phyloP scores from a whole-genome alignment of 1,140 invertebrate genomes.

The Lasioglossum albipes region DNA sequence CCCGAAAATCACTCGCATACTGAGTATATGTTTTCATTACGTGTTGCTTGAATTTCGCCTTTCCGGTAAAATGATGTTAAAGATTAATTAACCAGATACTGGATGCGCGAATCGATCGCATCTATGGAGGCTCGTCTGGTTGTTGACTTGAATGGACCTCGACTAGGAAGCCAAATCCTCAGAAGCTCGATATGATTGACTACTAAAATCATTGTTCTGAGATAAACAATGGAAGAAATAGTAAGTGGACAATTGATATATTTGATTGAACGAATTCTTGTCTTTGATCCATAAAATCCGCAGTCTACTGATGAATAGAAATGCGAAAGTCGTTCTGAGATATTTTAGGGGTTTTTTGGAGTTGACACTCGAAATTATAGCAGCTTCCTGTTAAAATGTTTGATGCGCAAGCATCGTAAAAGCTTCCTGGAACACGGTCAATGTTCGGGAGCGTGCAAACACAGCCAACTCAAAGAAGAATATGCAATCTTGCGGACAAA shows the following conservation, averaged over 20 bases:
- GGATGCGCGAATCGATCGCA: neutral
- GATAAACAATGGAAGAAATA: too few species aligned
- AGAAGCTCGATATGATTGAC: neutral
- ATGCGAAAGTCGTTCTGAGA: too few species aligned
- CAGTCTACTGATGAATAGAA: too few species aligned
- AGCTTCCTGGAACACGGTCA: neutral
- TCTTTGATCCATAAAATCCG: too few species aligned
- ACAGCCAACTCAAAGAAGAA: neutral
- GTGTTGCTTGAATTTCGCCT: neutral
- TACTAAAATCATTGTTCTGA: neutral
- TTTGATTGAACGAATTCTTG: too few species aligned
- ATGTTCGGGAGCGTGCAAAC: neutral
- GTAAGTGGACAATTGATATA: too few species aligned
- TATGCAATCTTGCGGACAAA: neutral
- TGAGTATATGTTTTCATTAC: neutral
- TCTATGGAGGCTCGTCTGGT: neutral
- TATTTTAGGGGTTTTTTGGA: too few species aligned
- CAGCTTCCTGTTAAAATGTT: neutral
- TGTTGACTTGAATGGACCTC: conserved; percentile 5
- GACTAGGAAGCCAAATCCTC: neutral
- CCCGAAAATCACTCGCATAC: neutral
- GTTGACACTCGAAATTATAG: neutral
- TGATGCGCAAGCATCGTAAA: neutral
- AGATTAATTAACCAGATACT: conserved; percentile 40
- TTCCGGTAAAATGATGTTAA: neutral